A percentile compares a stretch with the other conserved stretches of the same genome.
Evolutionary conservation across 2,113 vertebrate species (phyloP).

Genomic region (Budorcas taxicolor): DNA sequence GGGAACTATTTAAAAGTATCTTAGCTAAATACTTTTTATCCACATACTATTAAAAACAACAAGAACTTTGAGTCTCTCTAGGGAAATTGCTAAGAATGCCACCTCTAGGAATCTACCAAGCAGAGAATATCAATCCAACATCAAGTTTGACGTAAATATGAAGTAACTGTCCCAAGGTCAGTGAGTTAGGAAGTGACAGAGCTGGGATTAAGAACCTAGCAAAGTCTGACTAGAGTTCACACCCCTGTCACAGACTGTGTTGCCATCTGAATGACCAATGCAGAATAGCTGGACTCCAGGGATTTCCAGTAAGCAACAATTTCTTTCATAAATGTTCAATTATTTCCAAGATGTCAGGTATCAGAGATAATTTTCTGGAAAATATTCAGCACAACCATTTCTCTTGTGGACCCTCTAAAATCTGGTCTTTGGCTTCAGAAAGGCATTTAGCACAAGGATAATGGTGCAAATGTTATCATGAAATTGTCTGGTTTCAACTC

Average conservation of each 20-base stretch:
- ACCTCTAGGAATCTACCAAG: neutral
- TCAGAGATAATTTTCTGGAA: neutral
- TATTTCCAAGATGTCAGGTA: neutral
- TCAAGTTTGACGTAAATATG: neutral
- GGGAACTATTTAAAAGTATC: neutral
- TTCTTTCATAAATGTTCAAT: neutral
- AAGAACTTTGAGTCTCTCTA: neutral
- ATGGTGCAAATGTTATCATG: neutral
- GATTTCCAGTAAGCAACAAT: slow-evolving; percentile 9
- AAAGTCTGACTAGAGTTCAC: neutral
- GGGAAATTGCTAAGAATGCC: neutral
- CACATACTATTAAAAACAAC: neutral
- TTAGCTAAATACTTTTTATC: neutral
- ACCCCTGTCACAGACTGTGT: neutral
- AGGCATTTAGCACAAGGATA: neutral
- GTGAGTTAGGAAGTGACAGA: neutral
- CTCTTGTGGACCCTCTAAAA: neutral
- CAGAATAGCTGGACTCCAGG: neutral
- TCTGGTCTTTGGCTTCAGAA: neutral
- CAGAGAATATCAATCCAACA: neutral
- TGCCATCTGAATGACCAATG: neutral
- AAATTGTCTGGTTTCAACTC: neutral
- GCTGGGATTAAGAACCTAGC: neutral
- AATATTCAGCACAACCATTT: neutral
- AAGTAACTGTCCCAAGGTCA: neutral